Base-by-base conservation (phyloP, 2,113 vertebrate species). In the Fulmarus glacialis region DNA sequence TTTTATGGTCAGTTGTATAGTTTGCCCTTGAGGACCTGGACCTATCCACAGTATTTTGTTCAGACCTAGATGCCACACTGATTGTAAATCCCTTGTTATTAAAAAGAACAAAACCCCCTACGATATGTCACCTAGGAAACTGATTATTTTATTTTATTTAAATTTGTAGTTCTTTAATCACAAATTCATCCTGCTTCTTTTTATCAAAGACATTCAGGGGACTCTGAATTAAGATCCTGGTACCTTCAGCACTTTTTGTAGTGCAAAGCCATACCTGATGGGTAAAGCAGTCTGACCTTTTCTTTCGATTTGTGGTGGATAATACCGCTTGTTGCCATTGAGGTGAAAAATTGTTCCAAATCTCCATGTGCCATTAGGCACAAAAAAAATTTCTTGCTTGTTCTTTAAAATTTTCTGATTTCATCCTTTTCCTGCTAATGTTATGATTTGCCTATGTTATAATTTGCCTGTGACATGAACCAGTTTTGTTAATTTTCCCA, bases 1-100 rank as follows among this genome's bases (percentile, higher is more conserved):
- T 50, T 96, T 93, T 90, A 82, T 88, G 56, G 86, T 94, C 88
- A 94, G 36, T 72, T 96, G 17, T 78, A 47, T 52, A 91, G 62
- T 92, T 94, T 77, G 60, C 79, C 80, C 77, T 79, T 94, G 74
- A 94, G 53, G 84, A 86, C 12, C 4, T 15, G 36, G 21, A 43
- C 48, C 17, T 67, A 88, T 89, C 45, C 82, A 11, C 38, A 77
- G 5, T 34, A n/a, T 68, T 43, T 23, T 83, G 6, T 53, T 75
- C 47, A 75, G 19, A 79, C 43, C 8, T 45, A 77, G 36, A 34
- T 68, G 4, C 7, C 52, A 72, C 56, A 53, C 19, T 72, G 64
- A 38, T 75, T 67, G 2, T 50, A 87, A 72, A 84, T 34, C 15
- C 22, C 23, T 80, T 50, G 20, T 47, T 88, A 60, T 47, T 47